These are phyloP conservation scores for Vollenhovia emeryi DNA, from an alignment of 1,140 invertebrate species.

Conservation along the genomic window DNA sequence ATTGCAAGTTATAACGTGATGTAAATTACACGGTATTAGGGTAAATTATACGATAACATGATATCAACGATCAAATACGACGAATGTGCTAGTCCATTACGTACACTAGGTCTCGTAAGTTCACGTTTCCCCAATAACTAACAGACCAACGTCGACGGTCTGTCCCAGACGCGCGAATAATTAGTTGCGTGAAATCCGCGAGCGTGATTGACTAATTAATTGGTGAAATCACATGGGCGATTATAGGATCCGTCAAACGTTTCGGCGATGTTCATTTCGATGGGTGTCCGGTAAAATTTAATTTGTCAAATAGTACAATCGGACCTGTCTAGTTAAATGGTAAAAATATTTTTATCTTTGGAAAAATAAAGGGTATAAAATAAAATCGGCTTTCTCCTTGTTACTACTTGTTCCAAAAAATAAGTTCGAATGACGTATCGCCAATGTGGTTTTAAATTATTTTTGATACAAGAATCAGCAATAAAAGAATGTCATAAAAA, in stretches of 20 bases:
- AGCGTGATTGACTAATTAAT: conserved; percentile 45
- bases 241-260: conserved; percentile 4
- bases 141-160: background rate
- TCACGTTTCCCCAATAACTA: conserved; percentile 14
- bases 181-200: conserved; percentile 29
- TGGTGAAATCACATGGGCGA: background rate
- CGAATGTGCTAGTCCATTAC: background rate
- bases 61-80: conserved; percentile 24
- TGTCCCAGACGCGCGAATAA: conserved; percentile 32
- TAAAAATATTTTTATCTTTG: background rate
- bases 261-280: background rate
- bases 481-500: background rate
- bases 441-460: background rate
- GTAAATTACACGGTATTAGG: no score
- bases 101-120: background rate
- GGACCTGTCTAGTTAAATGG: conserved; percentile 33
- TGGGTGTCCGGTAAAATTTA: background rate
- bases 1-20: background rate
- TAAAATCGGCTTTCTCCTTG: background rate
- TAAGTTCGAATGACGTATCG: background rate
- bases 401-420: background rate
- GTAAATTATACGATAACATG: no score
- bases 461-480: background rate
- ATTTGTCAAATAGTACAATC: background rate
- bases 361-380: background rate